Conservation (phyloP, 2,113 vertebrate genomes). For the Pseudonaja textilis region DNA sequence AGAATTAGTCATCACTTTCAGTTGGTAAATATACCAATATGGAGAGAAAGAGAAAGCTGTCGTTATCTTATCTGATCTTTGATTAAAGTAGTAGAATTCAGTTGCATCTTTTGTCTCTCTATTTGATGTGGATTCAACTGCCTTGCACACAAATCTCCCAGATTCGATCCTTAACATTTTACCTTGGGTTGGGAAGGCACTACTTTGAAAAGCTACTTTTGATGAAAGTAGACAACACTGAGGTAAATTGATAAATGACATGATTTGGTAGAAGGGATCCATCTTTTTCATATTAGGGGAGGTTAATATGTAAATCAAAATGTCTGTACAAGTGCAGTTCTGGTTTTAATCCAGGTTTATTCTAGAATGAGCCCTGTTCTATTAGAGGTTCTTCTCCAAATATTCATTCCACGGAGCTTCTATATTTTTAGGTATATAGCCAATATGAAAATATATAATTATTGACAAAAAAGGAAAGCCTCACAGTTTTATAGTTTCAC, state of each 20-base stretch:
- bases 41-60: not conserved
- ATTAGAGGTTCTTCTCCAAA: not conserved
- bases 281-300: not conserved
- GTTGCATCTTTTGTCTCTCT: not conserved
- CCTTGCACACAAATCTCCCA: not conserved
- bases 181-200: not conserved
- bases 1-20: not conserved
- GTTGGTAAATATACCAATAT: not conserved
- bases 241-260: not conserved
- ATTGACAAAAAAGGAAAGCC: not conserved
- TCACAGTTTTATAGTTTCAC: no score
- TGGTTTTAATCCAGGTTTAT: constrained; percentile 2
- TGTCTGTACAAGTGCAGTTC: not conserved
- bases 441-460: not conserved
- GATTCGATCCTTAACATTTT: not conserved
- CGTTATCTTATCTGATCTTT: not conserved
- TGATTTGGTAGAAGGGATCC: not conserved
- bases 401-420: not conserved
- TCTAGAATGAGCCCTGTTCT: not conserved
- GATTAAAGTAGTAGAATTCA: not conserved
- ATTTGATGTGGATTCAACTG: not conserved
- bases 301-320: not conserved
- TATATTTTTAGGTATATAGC: not conserved
- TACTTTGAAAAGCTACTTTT: not conserved
- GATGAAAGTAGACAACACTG: not conserved